Percentiles rank a stretch among this genome's conserved stretches.
Evolutionary conservation across 2,888 invertebrate genomes (phyloP).

Genomic region (Hofmannophila pseudospretella): DNA sequence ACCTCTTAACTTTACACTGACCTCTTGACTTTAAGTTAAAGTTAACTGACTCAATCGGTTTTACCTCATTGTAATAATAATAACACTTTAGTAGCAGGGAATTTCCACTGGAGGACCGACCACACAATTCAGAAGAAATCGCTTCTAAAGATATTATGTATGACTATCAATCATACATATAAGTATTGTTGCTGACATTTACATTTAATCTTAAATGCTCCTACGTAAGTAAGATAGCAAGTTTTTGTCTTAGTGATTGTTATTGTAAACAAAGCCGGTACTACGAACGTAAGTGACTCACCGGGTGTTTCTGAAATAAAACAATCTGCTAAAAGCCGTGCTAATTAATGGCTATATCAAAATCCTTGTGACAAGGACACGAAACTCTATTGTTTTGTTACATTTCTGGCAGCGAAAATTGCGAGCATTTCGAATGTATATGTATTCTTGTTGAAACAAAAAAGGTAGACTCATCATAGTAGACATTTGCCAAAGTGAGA

Average conservation of each 20-base stretch:
- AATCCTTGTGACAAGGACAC: conserved; percentile 26
- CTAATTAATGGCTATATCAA: conserved; percentile 31
- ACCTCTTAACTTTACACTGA: not conserved
- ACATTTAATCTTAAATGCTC: conserved; percentile 9
- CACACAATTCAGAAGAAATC: too few relatives aligned
- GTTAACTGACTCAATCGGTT: conserved; percentile 1
- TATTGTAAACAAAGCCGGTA: conserved; percentile 54
- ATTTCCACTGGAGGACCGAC: too few relatives aligned
- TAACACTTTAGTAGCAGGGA: too few relatives aligned
- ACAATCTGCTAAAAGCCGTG: conserved; percentile 30
- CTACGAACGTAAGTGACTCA: conserved; percentile 35
- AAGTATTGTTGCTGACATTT: conserved; percentile 3
- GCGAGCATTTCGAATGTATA: too few relatives aligned
- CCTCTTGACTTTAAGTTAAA: not conserved
- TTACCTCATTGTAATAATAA: too few relatives aligned
- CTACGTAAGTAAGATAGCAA: conserved; percentile 15
- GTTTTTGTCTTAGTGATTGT: conserved; percentile 44
- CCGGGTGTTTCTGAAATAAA: conserved; percentile 26
- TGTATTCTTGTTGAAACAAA: too few relatives aligned
- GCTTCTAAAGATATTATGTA: too few relatives aligned
- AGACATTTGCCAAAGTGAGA: not conserved
- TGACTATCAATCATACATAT: conserved; percentile 4
- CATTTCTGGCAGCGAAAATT: too few relatives aligned
- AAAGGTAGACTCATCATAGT: too few relatives aligned
- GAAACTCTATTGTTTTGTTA: not conserved